A percentile compares a stretch with the other conserved stretches of the same genome.
Conservation (phyloP, 2,888 invertebrate genomes). For the Phlogophora meticulosa region DNA sequence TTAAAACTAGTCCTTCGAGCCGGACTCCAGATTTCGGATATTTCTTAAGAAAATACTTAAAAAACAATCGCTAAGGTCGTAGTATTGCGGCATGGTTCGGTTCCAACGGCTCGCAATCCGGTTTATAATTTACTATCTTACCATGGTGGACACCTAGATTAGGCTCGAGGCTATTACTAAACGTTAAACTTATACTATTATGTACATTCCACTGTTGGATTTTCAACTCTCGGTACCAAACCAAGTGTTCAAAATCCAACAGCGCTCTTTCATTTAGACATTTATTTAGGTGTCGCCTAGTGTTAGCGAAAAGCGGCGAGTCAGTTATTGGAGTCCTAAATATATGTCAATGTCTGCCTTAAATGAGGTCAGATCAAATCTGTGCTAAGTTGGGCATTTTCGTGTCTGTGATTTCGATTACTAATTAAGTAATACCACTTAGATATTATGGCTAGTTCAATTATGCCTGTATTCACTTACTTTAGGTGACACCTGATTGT, state of each 20-base stretch:
- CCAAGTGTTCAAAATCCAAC: too few species aligned
- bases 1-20: slow-evolving; percentile 34
- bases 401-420: slow-evolving; percentile 16
- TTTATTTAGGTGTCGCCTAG: neutral
- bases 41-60: slow-evolving; percentile 13
- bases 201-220: too few species aligned
- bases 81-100: slow-evolving; percentile 8
- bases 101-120: slow-evolving; percentile 29
- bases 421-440: slow-evolving; percentile 7
- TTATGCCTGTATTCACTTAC: neutral
- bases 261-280: too few species aligned
- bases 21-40: neutral
- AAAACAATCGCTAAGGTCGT: slow-evolving; percentile 28
- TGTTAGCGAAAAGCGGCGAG: neutral
- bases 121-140: slow-evolving; percentile 38
- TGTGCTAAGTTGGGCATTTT: neutral
- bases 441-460: neutral
- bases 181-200: too few species aligned
- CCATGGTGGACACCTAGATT: slow-evolving; percentile 38
- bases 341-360: slow-evolving; percentile 17
- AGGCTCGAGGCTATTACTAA: slow-evolving; percentile 6
- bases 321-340: slow-evolving; percentile 15
- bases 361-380: neutral
- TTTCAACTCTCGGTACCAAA: too few species aligned
- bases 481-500: too few species aligned